Evolutionary conservation across 37 sponge, comb jelly and placozoan genomes (phyloP).

Genomic region (Diacarnus erythraeanus): DNA sequence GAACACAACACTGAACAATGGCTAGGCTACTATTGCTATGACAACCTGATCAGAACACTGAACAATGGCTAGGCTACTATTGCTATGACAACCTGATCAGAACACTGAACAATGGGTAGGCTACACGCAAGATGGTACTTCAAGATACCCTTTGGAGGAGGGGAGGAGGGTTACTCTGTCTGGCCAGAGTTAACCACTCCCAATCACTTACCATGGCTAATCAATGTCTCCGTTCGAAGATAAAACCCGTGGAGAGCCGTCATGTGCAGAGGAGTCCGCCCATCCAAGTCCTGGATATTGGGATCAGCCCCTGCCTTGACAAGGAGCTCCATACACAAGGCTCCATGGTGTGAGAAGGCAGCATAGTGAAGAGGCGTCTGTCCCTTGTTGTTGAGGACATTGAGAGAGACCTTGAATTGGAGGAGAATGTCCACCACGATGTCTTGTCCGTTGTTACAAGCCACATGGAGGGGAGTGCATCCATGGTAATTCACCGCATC

Average conservation of each 20-base stretch:
- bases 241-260: conserved; percentile 82
- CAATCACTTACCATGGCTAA: conserved; percentile 64
- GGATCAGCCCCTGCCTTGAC: conserved; percentile 80
- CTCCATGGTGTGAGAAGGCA: conserved; percentile 82
- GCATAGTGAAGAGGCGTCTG: conserved; percentile 93
- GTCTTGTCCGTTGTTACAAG: conserved; percentile 91
- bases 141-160: no score
- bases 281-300: conserved; percentile 74
- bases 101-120: no score
- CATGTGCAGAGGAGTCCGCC: conserved; percentile 89
- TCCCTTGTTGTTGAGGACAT: conserved; percentile 78
- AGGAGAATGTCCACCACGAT: conserved; percentile 78
- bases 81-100: no score
- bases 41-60: no score
- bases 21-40: no score
- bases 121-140: no score
- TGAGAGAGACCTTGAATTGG: conserved; percentile 58
- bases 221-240: conserved; percentile 74
- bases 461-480: conserved; percentile 86
- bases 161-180: no score
- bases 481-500: conserved; percentile 71
- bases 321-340: conserved; percentile 84
- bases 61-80: no score
- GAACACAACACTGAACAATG: no score
- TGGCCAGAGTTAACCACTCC: no score